These are phyloP conservation scores for Cartodere bifasciata DNA, from an alignment of 2,888 invertebrate species.

Conservation along the genomic window DNA sequence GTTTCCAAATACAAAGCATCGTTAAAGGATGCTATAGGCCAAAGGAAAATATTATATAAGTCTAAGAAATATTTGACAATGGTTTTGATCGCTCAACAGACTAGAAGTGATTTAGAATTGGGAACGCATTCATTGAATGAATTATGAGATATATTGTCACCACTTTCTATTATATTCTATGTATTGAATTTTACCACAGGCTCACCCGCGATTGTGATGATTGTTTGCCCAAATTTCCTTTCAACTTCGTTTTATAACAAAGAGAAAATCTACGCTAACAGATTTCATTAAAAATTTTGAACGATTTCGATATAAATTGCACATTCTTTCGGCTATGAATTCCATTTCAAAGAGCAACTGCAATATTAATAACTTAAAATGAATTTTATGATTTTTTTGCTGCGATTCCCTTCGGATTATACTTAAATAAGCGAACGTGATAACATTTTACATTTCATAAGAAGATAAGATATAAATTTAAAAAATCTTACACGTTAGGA, in stretches of 20 bases:
- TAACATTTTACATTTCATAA: no score
- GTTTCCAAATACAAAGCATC: no score
- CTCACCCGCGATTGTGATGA: no score
- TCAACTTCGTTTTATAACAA: no score
- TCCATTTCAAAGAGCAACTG: not conserved
- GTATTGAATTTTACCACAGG: constrained; percentile 26
- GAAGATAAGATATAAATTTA: no score
- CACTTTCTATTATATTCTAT: constrained; percentile 27
- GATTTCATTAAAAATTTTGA: constrained; percentile 15
- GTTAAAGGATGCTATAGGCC: no score
- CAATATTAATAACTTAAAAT: not conserved
- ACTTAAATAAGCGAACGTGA: no score
- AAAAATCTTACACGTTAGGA: constrained; percentile 22
- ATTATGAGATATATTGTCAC: constrained; percentile 28
- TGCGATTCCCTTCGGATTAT: not conserved
- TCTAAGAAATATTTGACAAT: constrained; percentile 24
- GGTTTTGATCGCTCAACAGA: constrained; percentile 26
- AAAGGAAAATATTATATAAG: no score
- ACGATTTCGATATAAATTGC: constrained; percentile 8
- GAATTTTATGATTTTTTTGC: not conserved
- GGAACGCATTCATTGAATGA: constrained; percentile 26
- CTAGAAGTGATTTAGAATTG: constrained; percentile 30
- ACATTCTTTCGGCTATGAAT: not conserved
- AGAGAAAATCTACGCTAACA: no score
- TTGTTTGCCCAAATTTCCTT: no score